Conservation (phyloP, 2,797 vertebrate species). For the Danio albolineatus region DNA sequence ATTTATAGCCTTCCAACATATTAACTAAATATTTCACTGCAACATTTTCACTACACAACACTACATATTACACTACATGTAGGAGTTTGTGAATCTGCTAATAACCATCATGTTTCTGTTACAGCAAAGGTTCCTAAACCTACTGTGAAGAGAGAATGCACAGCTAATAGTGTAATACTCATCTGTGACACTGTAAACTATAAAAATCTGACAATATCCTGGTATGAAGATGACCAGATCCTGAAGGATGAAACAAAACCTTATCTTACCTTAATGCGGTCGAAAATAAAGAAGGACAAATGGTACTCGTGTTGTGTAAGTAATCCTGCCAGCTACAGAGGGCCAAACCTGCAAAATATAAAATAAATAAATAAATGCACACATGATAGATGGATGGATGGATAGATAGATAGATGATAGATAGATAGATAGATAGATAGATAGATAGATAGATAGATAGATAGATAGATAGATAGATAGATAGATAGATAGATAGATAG, state of each 20-base stretch:
- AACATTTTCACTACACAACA: not conserved
- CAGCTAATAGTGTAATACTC: fast-evolving
- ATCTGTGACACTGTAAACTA: not conserved
- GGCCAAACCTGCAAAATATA: no score
- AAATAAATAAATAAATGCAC: no score
- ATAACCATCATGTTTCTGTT: not conserved
- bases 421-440: no score
- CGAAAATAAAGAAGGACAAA: not conserved
- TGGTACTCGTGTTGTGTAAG: not conserved
- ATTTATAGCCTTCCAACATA: not conserved
- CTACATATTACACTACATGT: not conserved
- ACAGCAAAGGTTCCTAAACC: conserved; percentile 3
- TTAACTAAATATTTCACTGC: not conserved
- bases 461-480: no score
- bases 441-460: no score
- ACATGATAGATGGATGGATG: no score
- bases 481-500: no score
- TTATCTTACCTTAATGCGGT: fast-evolving
- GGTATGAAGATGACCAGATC: not conserved
- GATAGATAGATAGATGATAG: no score
- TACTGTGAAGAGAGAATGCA: fast-evolving
- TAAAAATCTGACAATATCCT: not conserved
- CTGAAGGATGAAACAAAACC: fast-evolving
- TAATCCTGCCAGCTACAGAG: not conserved
- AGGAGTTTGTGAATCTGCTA: not conserved